Evolutionary conservation across 2,113 vertebrate genomes (phyloP).

Genomic region (Tachycineta bicolor): DNA sequence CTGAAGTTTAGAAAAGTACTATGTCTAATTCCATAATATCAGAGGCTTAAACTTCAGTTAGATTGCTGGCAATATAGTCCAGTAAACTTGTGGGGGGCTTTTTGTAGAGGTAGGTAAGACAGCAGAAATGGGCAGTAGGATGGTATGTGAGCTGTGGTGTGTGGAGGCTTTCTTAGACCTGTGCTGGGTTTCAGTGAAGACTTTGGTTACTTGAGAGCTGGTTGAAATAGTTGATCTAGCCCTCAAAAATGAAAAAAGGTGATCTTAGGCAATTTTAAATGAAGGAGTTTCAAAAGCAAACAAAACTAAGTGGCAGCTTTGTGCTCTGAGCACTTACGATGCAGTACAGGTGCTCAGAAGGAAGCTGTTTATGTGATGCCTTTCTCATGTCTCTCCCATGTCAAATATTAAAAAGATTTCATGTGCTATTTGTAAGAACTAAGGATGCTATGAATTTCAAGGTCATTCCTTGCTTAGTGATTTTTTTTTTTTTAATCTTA

Average conservation of each 20-base stretch:
- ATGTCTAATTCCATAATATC: background rate
- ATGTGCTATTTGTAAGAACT: background rate
- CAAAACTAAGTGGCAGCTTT: background rate
- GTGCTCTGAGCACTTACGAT: background rate
- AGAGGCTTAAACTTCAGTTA: background rate
- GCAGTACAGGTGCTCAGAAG: background rate
- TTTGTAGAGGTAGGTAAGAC: background rate
- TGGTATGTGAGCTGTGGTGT: background rate
- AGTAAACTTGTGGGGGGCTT: background rate
- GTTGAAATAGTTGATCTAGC: background rate
- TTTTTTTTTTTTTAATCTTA: background rate
- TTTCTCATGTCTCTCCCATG: background rate
- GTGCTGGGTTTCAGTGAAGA: background rate
- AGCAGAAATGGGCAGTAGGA: background rate
- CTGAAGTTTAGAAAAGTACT: background rate
- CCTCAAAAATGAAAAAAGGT: background rate
- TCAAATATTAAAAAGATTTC: background rate
- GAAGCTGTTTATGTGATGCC: background rate
- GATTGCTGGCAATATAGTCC: background rate
- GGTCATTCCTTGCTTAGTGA: background rate
- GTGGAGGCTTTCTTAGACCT: background rate
- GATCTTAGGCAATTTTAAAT: background rate
- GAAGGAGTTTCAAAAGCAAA: background rate
- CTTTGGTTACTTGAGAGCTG: background rate
- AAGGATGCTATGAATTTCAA: background rate